Percentiles rank a stretch among this genome's conserved stretches.
phyloP scores from a whole-genome alignment of 2,113 vertebrate genomes.

The Solea senegalensis region DNA sequence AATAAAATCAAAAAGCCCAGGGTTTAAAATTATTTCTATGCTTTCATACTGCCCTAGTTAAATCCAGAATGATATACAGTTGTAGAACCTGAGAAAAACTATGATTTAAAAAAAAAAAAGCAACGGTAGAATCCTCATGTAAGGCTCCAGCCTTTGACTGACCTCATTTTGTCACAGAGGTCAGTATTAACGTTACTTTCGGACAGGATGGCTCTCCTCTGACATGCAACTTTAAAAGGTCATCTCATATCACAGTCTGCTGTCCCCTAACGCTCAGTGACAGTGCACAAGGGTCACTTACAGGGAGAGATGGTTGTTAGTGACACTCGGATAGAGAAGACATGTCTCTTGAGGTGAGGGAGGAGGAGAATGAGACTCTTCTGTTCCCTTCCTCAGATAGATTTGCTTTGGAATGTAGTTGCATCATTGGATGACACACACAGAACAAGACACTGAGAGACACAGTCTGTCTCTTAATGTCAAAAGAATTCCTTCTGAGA shows the following conservation, averaged over 20 bases:
- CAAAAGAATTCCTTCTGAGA: conserved; percentile 22
- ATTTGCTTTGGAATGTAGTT: conserved; percentile 26
- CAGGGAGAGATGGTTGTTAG: conserved; percentile 27
- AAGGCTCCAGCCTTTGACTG: conserved; percentile 11
- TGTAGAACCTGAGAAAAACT: background rate
- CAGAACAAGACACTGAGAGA: background rate
- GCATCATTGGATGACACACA: conserved; percentile 10
- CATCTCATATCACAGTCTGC: background rate
- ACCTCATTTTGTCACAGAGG: background rate
- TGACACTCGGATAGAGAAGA: conserved; percentile 9
- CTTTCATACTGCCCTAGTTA: background rate
- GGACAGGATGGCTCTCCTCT: background rate
- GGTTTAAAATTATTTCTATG: background rate
- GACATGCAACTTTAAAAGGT: conserved; percentile 18
- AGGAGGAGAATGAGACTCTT: background rate
- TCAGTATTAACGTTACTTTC: background rate
- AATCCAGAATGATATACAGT: background rate
- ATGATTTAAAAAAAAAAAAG: conserved; percentile 2
- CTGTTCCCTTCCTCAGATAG: background rate
- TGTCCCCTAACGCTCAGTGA: background rate
- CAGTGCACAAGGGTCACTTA: conserved; percentile 8
- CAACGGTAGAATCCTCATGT: background rate
- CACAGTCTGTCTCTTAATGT: conserved; percentile 24
- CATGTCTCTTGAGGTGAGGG: background rate
- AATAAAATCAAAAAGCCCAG: background rate